phyloP scores from a whole-genome alignment of 2,888 invertebrate genomes.

The Yponomeuta malinellus region DNA sequence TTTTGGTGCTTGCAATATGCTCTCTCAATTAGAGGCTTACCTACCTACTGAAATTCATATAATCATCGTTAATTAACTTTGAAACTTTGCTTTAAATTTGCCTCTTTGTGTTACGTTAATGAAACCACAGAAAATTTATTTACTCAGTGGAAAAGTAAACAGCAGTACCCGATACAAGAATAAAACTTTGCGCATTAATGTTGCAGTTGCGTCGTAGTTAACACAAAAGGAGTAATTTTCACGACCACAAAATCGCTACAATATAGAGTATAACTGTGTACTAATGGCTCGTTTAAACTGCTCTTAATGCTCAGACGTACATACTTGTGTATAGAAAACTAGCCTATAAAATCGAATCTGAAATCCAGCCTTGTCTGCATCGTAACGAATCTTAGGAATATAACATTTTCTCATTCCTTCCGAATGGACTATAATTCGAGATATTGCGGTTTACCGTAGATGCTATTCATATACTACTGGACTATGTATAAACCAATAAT shows the following conservation, averaged over 20 bases:
- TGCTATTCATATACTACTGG: too few relatives aligned
- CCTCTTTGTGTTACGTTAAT: not conserved
- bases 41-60: not conserved
- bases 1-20: too few relatives aligned
- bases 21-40: too few relatives aligned
- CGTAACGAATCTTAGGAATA: too few relatives aligned
- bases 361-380: too few relatives aligned
- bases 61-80: not conserved
- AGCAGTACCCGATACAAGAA: not conserved
- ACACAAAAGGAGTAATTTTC: conserved; percentile 8
- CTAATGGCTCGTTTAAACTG: conserved; percentile 13
- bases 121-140: not conserved
- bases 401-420: too few relatives aligned
- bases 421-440: too few relatives aligned
- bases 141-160: not conserved
- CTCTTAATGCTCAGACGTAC: not conserved
- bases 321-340: not conserved
- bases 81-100: not conserved
- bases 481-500: too few relatives aligned
- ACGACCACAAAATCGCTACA: not conserved
- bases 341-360: not conserved
- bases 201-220: not conserved
- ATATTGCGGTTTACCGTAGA: too few relatives aligned
- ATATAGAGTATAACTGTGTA: conserved; percentile 13
- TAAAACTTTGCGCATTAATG: not conserved